Base-by-base conservation (phyloP, 1,140 invertebrate genomes). In the Euglossa dilemma region DNA sequence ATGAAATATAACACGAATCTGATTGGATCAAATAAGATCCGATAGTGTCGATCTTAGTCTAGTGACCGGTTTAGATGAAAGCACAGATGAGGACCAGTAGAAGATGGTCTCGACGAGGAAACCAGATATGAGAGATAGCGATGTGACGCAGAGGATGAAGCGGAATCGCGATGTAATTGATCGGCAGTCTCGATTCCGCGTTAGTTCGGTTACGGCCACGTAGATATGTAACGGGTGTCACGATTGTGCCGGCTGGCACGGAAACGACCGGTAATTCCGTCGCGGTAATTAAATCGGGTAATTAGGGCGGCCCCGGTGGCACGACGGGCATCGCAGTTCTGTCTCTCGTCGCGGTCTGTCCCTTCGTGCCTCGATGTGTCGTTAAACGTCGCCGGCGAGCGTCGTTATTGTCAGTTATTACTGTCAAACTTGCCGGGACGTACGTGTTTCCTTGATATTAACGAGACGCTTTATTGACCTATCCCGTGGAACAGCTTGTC, bases 231-330 rank as follows among this genome's bases (percentile, higher is more conserved):
- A 87, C 77, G 87, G 83, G 64, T 78, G 83, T 72, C 74, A 70
- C 11, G 74, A 87, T 88, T 61, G 74, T 67, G 75, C 69, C 63
- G 72, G 45, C 56, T 71, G 52, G 61, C 69, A 80, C 72, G 82
- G 71, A 69, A 81, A 84, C 70, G 83, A 28, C 75, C 56, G 71
- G 85, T 80, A 77, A 88, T 88, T 88, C 75, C 83, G 86, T 83
- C 83, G 86, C 73, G 84, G 79, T 84, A 88, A 89, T 89, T 88
- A 88, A 89, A 89, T 88, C 87, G 81, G 87, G 80, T 86, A 89
- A 89, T 89, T 89, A 88, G 87, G 73, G 47, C 87, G 66, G 72
- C 56, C 57, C 61, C 57, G 50, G 73, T 88, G 87, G 81, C 83
- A 85, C 64, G 61, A 50, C 52, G 70, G 66, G 43, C 64, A 56